A percentile compares a stretch with the other conserved stretches of the same genome.
phyloP scores from a whole-genome alignment of 2,113 vertebrate genomes.

The Mormyrus lacerda region DNA sequence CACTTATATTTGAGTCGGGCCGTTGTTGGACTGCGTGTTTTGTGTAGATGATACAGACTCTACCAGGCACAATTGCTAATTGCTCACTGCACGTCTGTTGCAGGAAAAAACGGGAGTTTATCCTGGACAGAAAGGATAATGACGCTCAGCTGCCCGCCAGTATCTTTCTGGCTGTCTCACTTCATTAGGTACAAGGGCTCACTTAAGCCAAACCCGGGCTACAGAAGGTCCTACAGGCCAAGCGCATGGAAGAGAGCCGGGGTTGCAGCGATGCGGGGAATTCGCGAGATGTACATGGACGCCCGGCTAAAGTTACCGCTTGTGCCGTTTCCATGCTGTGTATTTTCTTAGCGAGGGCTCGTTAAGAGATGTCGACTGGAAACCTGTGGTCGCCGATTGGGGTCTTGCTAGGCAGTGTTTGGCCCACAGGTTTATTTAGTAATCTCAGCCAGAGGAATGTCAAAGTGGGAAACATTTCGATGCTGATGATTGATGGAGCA shows the following conservation, averaged over 20 bases:
- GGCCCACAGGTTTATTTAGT: slow-evolving; percentile 30
- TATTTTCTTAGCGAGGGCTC: slow-evolving; percentile 33
- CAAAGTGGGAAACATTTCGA: slow-evolving; percentile 26
- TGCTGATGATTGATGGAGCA: slow-evolving; percentile 38
- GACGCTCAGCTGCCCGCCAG: background rate
- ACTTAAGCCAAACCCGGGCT: background rate
- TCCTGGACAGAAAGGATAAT: background rate
- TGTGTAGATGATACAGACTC: background rate
- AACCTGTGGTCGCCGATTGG: slow-evolving; percentile 26
- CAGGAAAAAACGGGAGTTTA: background rate
- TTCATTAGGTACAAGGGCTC: background rate
- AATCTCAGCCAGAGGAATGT: slow-evolving; percentile 27
- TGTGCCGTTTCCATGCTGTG: slow-evolving; percentile 26
- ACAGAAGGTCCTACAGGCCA: background rate
- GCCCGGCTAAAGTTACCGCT: background rate
- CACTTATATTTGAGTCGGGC: background rate
- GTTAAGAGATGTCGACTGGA: slow-evolving; percentile 14
- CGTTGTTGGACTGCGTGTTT: background rate
- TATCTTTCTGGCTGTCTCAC: background rate
- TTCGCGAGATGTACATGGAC: background rate
- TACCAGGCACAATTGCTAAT: background rate
- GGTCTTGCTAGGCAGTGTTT: background rate
- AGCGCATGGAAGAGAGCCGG: background rate
- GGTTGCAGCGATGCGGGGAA: background rate
- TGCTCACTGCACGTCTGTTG: background rate